Base-by-base conservation (phyloP, 2,113 vertebrate species). In the Ochotona curzoniae region DNA sequence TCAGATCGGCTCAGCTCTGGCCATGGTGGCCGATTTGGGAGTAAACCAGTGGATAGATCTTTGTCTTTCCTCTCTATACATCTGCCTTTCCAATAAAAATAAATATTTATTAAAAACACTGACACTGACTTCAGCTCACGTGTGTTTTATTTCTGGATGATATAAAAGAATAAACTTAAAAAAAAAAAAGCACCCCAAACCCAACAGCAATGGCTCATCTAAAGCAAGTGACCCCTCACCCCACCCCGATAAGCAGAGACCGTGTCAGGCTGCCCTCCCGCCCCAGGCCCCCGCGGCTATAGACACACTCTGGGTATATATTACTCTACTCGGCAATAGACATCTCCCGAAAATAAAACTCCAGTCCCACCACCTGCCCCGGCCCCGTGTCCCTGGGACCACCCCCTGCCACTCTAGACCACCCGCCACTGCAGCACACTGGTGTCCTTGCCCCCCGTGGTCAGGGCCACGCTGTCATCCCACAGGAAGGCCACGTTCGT, bases 401-500 rank as follows among this genome's bases (percentile, higher is more conserved):
- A 7, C n/a, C 79, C 97, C 98, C 38, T 6, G 38, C 6, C 38
- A 44, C 38, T 44, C 38, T 44, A 44, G 38, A 97, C 97, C 5
- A 99, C 97, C 61, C 97, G 96, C 99, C 99, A 99, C 97, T 99
- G 99, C 95, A 99, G 98, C 93, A 99, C 96, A 91, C 98, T 99
- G 96, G 98, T 99, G 96, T 99, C 99, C 83, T 99, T 99, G 93
- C 99, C 99, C 4, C 99, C 99, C 0, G 98, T 98, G 91, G 98
- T 99, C 90, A 99, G 96, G 83, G 98, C 98, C 95, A 97, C 87
- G 87, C 98, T 98, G 98, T 99, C 98, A 47, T 99, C 98, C 85
- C 98, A 98, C 93, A 99, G 97, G 98, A 99, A 99, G 98, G 99
- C 98, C 96, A 99, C 98, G 15, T 99, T 99, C 91, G 99, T 99